Evolutionary conservation across 2,888 invertebrate genomes (phyloP).

Genomic region (Epistrophe eligans): DNA sequence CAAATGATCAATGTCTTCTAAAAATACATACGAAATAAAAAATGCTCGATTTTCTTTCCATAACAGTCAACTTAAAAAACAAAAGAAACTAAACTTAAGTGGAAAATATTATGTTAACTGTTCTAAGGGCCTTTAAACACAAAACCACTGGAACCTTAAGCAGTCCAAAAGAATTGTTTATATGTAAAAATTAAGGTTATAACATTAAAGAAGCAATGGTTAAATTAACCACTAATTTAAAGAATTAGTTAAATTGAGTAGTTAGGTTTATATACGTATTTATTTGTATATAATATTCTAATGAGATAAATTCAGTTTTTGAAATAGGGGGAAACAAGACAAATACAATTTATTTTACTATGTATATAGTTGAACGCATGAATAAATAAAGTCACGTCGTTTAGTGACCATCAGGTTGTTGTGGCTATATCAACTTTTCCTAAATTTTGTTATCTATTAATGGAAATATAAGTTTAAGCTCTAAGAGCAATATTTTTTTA

Average conservation of each 20-base stretch:
- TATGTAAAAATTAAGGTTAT: conserved; percentile 34
- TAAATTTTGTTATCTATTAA: conserved; percentile 46
- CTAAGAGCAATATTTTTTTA: conserved; percentile 46
- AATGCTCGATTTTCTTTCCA: conserved; percentile 18
- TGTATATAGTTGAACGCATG: conserved; percentile 52
- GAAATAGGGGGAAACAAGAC: conserved; percentile 38
- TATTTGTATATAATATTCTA: conserved; percentile 56
- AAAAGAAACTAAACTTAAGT: conserved; percentile 32
- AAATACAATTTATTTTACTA: conserved; percentile 52
- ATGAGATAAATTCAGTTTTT: conserved; percentile 45
- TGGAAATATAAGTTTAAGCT: conserved; percentile 43
- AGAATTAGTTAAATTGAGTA: conserved; percentile 35
- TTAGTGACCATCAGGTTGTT: conserved; percentile 68
- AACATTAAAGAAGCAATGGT: conserved; percentile 51
- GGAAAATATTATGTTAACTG: conserved; percentile 52
- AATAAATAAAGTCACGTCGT: conserved; percentile 66
- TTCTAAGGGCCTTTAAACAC: conserved; percentile 60
- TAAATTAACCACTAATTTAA: conserved; percentile 51
- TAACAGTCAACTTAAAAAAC: conserved; percentile 48
- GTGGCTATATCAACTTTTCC: conserved; percentile 54
- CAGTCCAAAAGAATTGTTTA: conserved; percentile 43
- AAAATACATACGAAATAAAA: conserved; percentile 22
- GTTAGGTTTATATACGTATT: conserved; percentile 33
- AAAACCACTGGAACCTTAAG: conserved; percentile 52
- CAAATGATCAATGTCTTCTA: conserved; percentile 35